phyloP scores from a whole-genome alignment of 2,888 invertebrate genomes.

The Crioceris asparagi region DNA sequence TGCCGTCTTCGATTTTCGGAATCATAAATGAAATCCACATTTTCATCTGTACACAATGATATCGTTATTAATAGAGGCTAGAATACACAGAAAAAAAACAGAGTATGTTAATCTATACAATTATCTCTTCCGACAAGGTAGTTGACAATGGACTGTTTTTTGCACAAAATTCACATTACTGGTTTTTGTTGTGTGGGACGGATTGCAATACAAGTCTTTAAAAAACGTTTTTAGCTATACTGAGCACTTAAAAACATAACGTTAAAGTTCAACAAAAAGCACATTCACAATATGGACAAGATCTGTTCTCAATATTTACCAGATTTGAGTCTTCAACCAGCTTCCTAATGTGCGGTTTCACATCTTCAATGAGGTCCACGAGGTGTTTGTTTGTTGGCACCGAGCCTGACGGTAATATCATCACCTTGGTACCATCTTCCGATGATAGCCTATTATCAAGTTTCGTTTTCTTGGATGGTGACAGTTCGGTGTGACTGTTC shows the following conservation, averaged over 20 bases:
- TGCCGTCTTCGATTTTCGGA: conserved; percentile 98
- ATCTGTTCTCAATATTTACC: no score
- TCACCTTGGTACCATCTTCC: conserved; percentile 55
- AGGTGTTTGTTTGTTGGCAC: conserved; percentile 82
- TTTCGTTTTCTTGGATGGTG: conserved; percentile 56
- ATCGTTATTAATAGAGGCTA: no score
- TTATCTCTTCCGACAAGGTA: no score
- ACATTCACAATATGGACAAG: no score
- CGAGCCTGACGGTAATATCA: conserved; percentile 72
- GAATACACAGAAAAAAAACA: not conserved
- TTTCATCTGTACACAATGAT: conserved; percentile 57
- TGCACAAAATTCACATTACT: no score
- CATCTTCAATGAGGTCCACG: conserved; percentile 76
- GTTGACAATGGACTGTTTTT: no score
- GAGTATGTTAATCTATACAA: no score
- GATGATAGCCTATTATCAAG: conserved; percentile 36
- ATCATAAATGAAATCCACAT: conserved; percentile 99
- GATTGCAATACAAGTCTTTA: no score
- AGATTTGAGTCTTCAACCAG: conserved; percentile 92
- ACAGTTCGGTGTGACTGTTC: conserved; percentile 45
- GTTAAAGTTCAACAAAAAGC: no score
- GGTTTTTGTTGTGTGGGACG: no score
- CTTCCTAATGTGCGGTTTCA: conserved; percentile 93
- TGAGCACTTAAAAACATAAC: no score
- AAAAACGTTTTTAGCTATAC: no score